Base-by-base conservation (phyloP, 1,140 invertebrate genomes). In the Apis dorsata region DNA sequence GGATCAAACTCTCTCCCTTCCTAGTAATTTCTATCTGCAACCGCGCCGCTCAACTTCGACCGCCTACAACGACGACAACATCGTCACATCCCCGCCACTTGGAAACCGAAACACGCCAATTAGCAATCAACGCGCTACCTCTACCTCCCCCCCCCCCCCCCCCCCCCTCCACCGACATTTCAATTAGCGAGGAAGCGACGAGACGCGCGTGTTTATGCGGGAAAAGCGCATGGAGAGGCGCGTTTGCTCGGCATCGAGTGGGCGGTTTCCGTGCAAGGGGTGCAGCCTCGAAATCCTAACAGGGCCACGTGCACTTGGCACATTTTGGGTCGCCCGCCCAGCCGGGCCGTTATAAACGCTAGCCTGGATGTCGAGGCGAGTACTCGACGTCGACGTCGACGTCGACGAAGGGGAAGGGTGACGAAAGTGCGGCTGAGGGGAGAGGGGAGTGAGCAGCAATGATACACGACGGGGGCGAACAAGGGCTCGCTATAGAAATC, bases 251-350 rank as follows among this genome's bases (percentile, higher is more conserved):
- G 21, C 70, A 34, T n/a, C 57, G 34, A 5, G 57, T 34, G 24
- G 57, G 11, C 10, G 49, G 21, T 28, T 71, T 60, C 13, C 13
- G 8, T 12, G 24, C 17, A 24, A 57, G 12, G 69, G 49, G n/a
- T 51, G 78, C 44, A 69, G 28, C 49, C 51, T 73, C 7, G 24
- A 21, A 21, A 60, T 74, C 28, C 76, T 79, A 76, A 87, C 84
- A 83, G 84, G 76, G 80, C 57, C 69, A 69, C 72, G 60, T 85
- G 84, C 73, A 83, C 84, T 82, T 76, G 83, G 70, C 69, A 76
- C 77, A 83, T 87, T 87, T 85, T 80, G 85, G 86, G 84, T 87
- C 84, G 85, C 51, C 59, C 76, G 59, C 51, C 59, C 76, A 53
- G 79, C 74, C 72, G 59, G 70, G 53, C 78, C 28, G 70, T 69